phyloP scores from a whole-genome alignment of 2,888 invertebrate genomes.

The Gerosis bhagava region DNA sequence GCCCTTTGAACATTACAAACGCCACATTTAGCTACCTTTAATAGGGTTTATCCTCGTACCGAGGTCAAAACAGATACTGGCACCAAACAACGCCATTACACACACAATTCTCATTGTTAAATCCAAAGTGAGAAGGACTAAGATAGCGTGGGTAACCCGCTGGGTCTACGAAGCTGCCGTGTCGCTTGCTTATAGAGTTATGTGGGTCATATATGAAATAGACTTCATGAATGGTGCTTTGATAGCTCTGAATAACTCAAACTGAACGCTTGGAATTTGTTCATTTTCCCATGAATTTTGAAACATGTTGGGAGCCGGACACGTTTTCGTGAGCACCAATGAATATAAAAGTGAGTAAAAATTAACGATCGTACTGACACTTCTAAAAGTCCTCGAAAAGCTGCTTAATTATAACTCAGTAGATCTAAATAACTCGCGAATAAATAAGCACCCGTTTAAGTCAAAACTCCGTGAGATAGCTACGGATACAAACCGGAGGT shows the following conservation, averaged over 20 bases:
- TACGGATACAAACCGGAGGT: too few relatives aligned
- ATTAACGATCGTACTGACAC: too few relatives aligned
- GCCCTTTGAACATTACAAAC: slow-evolving; percentile 33
- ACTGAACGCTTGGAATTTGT: slow-evolving; percentile 16
- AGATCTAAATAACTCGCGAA: too few relatives aligned
- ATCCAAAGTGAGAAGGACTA: slow-evolving; percentile 8
- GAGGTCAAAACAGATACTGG: slow-evolving; percentile 13
- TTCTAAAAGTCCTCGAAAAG: too few relatives aligned
- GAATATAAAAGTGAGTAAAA: too few relatives aligned
- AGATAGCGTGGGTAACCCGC: slow-evolving; percentile 1
- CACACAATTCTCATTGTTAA: slow-evolving; percentile 12
- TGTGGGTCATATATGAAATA: slow-evolving; percentile 26
- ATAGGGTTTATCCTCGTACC: slow-evolving; percentile 19
- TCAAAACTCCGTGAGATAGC: too few relatives aligned
- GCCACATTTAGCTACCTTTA: slow-evolving; percentile 33
- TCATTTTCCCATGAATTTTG: slow-evolving; percentile 8
- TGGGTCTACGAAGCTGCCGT: slow-evolving; percentile 5
- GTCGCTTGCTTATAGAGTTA: slow-evolving; percentile 16
- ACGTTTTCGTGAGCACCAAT: too few relatives aligned
- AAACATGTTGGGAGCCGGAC: too few relatives aligned
- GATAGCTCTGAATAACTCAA: slow-evolving; percentile 23
- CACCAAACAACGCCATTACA: neutral
- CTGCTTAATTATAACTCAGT: too few relatives aligned
- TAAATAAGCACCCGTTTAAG: too few relatives aligned
- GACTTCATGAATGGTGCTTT: slow-evolving; percentile 15